Percentiles rank a stretch among this genome's conserved stretches.
These are phyloP conservation scores for Dufourea novaeangliae DNA, from an alignment of 1,140 invertebrate species.

Conservation along the genomic window DNA sequence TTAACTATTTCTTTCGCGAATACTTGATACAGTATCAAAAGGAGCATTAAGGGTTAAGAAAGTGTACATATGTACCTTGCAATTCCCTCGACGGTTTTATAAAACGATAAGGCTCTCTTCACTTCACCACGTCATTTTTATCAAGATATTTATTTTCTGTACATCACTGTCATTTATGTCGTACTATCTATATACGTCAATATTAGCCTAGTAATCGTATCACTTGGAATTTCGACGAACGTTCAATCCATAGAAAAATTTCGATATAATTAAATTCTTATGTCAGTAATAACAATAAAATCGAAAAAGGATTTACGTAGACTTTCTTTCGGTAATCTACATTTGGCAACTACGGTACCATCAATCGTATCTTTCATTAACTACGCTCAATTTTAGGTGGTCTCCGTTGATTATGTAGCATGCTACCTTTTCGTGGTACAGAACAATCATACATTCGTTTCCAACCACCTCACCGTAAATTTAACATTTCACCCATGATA, in stretches of 20 bases:
- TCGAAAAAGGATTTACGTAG: conserved; percentile 58
- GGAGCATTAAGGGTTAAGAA: background rate
- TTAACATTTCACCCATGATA: background rate
- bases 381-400: conserved; percentile 42
- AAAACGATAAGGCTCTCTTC: conserved; percentile 61
- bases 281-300: conserved; percentile 70
- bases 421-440: conserved; percentile 47
- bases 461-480: background rate
- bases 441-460: background rate
- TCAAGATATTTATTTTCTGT: conserved; percentile 62
- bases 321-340: conserved; percentile 50
- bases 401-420: conserved; percentile 49
- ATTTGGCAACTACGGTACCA: conserved; percentile 61
- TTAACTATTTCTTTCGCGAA: background rate
- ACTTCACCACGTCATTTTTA: conserved; percentile 75
- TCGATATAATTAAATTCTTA: conserved; percentile 61
- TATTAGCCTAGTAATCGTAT: conserved; percentile 30
- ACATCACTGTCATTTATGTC: conserved; percentile 53
- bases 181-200: conserved; percentile 28
- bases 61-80: conserved; percentile 54
- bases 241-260: conserved; percentile 50
- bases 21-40: background rate
- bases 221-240: conserved; percentile 54
- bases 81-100: conserved; percentile 52
- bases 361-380: conserved; percentile 59